Conservation (phyloP, 2,888 invertebrate genomes). For the Tipula helvola region DNA sequence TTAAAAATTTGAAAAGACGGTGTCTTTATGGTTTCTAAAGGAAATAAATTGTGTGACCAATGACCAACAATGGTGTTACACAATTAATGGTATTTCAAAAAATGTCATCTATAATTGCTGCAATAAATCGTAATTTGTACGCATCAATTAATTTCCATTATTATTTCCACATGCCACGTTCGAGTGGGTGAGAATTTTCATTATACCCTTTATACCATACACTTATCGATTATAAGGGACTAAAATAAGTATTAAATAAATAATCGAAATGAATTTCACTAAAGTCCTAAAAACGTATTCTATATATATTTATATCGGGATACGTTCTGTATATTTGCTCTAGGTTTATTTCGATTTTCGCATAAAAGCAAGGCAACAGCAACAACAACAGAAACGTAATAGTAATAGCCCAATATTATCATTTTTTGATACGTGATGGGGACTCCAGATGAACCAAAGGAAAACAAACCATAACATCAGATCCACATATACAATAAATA, state of each 20-base stretch:
- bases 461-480: background rate
- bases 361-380: background rate
- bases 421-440: slow-evolving; percentile 4
- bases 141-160: background rate
- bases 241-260: background rate
- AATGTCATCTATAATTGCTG: no score
- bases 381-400: background rate
- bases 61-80: no score
- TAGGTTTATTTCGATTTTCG: background rate
- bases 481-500: slow-evolving; percentile 4
- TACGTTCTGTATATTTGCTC: background rate
- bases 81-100: no score
- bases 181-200: background rate
- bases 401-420: background rate
- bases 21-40: no score
- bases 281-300: background rate
- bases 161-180: background rate
- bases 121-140: no score
- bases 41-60: no score
- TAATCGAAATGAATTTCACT: background rate
- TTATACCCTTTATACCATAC: background rate
- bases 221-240: background rate
- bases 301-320: background rate
- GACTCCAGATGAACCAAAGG: background rate
- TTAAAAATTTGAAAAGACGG: no score